These are phyloP conservation scores for Ormyrus labotus DNA, from an alignment of 2,888 invertebrate species.

Conservation along the genomic window DNA sequence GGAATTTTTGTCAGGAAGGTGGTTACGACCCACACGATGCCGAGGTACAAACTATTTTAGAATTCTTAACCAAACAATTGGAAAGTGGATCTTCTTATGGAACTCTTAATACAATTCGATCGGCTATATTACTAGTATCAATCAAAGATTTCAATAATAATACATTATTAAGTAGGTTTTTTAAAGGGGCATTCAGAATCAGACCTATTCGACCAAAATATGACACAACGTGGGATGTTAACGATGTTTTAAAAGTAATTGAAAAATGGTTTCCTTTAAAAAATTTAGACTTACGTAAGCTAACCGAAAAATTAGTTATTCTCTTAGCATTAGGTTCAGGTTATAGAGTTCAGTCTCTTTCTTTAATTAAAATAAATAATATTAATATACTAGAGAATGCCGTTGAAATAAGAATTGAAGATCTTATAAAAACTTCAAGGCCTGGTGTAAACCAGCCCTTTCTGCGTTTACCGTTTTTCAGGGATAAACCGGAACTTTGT, in stretches of 20 bases:
- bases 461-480: conserved; percentile 37
- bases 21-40: conserved; percentile 12
- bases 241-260: conserved; percentile 38
- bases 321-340: conserved; percentile 34
- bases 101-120: conserved; percentile 52
- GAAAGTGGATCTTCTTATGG: conserved; percentile 52
- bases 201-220: conserved; percentile 54
- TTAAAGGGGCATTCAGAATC: conserved; percentile 50
- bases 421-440: conserved; percentile 50
- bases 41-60: conserved; percentile 25
- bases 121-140: conserved; percentile 52
- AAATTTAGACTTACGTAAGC: background rate
- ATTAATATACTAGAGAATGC: conserved; percentile 9
- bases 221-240: conserved; percentile 50
- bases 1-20: conserved; percentile 47
- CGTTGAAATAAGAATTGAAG: conserved; percentile 37
- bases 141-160: conserved; percentile 39
- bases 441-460: conserved; percentile 40
- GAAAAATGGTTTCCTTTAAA: conserved; percentile 13
- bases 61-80: conserved; percentile 50
- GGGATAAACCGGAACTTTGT: conserved; percentile 13
- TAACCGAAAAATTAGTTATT: conserved; percentile 44
- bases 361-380: conserved; percentile 31
- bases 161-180: conserved; percentile 39
- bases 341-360: conserved; percentile 36